These are phyloP conservation scores for Stercorarius parasiticus DNA, from an alignment of 2,113 vertebrate species.

Conservation along the genomic window DNA sequence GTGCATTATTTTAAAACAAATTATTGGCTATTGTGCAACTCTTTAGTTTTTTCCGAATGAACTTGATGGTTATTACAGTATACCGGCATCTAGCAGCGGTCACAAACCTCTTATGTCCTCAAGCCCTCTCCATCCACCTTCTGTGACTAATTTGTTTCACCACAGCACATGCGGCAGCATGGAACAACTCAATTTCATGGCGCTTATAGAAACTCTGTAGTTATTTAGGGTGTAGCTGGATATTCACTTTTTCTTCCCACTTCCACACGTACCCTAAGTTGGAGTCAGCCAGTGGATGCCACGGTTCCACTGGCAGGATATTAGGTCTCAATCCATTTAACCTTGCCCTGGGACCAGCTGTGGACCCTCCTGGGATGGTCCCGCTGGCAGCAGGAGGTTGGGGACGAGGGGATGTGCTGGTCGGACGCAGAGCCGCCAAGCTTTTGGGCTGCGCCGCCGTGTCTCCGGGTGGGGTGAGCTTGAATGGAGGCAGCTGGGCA, in stretches of 20 bases:
- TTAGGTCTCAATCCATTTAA: not conserved
- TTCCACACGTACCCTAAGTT: fast-evolving
- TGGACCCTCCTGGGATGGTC: not conserved
- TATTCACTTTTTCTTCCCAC: not conserved
- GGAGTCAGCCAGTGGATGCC: not conserved
- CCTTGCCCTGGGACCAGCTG: fast-evolving
- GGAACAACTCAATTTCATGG: fast-evolving
- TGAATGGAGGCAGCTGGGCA: not conserved
- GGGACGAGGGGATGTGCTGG: fast-evolving
- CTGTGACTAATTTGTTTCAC: not conserved
- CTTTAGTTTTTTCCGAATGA: not conserved
- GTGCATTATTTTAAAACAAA: not conserved
- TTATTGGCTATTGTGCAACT: not conserved
- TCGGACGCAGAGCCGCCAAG: fast-evolving
- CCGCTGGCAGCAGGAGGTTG: not conserved
- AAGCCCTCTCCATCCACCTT: not conserved
- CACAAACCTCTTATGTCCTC: not conserved
- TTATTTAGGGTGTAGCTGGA: not conserved
- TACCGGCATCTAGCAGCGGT: fast-evolving
- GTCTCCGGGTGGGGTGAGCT: not conserved
- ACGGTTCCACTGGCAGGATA: not conserved
- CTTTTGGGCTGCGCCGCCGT: not conserved
- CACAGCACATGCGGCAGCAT: fast-evolving
- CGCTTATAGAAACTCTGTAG: not conserved
- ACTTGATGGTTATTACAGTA: not conserved